Percentiles rank a stretch among this genome's conserved stretches.
Conservation (phyloP, 2,888 invertebrate genomes). For the Calephelis perditalis region DNA sequence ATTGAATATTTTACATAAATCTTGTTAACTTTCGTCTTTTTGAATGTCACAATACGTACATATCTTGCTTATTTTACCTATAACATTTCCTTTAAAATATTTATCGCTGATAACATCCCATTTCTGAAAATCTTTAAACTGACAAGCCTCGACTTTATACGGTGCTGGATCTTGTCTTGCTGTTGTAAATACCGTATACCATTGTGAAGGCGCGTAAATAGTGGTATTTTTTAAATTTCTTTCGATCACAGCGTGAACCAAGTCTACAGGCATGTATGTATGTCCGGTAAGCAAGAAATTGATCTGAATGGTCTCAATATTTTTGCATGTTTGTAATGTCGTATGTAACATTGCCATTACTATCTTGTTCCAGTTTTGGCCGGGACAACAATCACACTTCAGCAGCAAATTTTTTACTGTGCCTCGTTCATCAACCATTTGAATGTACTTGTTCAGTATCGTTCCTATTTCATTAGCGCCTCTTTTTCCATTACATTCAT, state of each 20-base stretch:
- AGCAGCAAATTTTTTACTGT: not conserved
- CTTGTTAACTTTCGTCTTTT: slow-evolving; percentile 21
- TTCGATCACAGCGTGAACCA: slow-evolving; percentile 37
- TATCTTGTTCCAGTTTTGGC: no score
- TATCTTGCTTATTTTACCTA: slow-evolving; percentile 32
- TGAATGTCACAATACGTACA: slow-evolving; percentile 28
- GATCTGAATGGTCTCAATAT: slow-evolving; percentile 31
- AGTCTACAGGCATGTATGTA: slow-evolving; percentile 42
- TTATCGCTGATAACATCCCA: slow-evolving; percentile 31
- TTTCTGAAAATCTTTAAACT: slow-evolving; percentile 24
- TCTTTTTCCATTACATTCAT: slow-evolving; percentile 9
- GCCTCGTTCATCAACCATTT: not conserved
- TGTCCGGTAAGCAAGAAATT: slow-evolving; percentile 37
- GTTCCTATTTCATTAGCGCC: slow-evolving; percentile 10
- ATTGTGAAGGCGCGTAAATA: slow-evolving; percentile 39
- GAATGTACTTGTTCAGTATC: slow-evolving; percentile 16
- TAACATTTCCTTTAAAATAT: slow-evolving; percentile 27
- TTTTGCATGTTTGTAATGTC: slow-evolving; percentile 18
- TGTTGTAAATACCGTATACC: slow-evolving; percentile 34
- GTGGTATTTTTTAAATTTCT: slow-evolving; percentile 30
- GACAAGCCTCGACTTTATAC: slow-evolving; percentile 27
- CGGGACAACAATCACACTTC: no score
- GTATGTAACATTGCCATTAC: no score
- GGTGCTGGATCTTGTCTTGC: slow-evolving; percentile 30
- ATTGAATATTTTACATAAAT: slow-evolving; percentile 23